Evolutionary conservation across 2,888 invertebrate species (phyloP).

Genomic region (Apodemia duryi): DNA sequence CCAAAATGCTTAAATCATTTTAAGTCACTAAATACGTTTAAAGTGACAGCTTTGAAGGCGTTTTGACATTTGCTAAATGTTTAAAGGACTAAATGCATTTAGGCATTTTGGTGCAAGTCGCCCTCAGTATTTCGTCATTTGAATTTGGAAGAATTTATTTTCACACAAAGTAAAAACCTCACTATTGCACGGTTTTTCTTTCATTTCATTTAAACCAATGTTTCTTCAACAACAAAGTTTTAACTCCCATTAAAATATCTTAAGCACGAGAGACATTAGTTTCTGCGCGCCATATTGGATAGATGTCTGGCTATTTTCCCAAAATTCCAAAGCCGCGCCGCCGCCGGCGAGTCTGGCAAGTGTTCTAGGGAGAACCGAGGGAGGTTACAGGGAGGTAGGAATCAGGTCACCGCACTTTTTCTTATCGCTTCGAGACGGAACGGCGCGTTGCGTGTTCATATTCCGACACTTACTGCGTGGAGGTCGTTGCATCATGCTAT

Average conservation of each 20-base stretch:
- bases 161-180: no score
- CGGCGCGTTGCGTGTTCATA: slow-evolving; percentile 42
- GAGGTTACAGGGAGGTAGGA: slow-evolving; percentile 29
- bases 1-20: no score
- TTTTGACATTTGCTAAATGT: no score
- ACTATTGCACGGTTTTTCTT: no score
- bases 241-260: neutral
- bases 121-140: no score
- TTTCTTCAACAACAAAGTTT: no score
- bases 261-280: slow-evolving; percentile 25
- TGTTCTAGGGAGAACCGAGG: slow-evolving; percentile 7
- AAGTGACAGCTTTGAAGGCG: no score
- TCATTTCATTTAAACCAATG: no score
- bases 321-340: neutral
- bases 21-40: no score
- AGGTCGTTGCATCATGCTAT: slow-evolving; percentile 26
- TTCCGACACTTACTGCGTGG: slow-evolving; percentile 25
- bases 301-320: slow-evolving; percentile 33
- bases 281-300: slow-evolving; percentile 32
- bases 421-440: slow-evolving; percentile 45
- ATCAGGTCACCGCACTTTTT: slow-evolving; percentile 59
- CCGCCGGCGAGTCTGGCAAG: slow-evolving; percentile 18
- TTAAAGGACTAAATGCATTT: no score
- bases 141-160: no score
- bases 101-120: no score